phyloP scores from a whole-genome alignment of 2,113 vertebrate species.

The Sus scrofa region T2T-Sscrofa CM000812.6:64363001-64363500 shows the following conservation, averaged over 20 bases:
- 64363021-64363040: background rate
- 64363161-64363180: background rate
- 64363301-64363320: background rate
- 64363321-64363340: background rate
- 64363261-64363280: slow-evolving; percentile 6
- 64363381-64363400: background rate
- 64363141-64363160: background rate
- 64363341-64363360: background rate
- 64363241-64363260: slow-evolving; percentile 4
- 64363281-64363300: background rate
- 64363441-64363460: background rate
- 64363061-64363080: background rate
- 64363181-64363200: slow-evolving; percentile 9
- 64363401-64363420: slow-evolving; percentile 30
- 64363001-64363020: background rate
- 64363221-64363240: background rate
- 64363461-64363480: background rate
- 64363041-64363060: background rate
- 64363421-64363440: background rate
- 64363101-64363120: slow-evolving; percentile 33
- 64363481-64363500: background rate
- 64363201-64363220: background rate
- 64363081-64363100: background rate
- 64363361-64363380: slow-evolving; percentile 27
- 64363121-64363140: background rate